These are phyloP conservation scores for Philereme vetulata DNA, from an alignment of 2,888 invertebrate species.

Conservation along the genomic window DNA sequence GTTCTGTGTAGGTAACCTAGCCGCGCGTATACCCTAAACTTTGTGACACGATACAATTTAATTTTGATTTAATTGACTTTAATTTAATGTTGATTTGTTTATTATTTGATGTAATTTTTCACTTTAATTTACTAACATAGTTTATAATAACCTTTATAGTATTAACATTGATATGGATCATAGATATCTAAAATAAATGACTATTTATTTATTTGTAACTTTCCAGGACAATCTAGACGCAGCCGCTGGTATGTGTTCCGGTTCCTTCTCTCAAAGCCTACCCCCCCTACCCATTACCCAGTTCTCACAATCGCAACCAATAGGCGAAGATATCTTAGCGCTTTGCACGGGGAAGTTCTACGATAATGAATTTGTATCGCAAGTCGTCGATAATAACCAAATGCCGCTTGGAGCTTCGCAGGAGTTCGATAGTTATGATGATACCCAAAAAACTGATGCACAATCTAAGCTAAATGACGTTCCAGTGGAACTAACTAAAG, in stretches of 20 bases:
- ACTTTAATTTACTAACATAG: no score
- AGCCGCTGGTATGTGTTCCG: constrained; percentile 83
- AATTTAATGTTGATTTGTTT: no score
- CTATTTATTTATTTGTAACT: no score
- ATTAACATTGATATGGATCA: no score
- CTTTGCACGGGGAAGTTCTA: constrained; percentile 85
- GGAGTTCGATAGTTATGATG: constrained; percentile 36
- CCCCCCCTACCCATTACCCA: constrained; percentile 56
- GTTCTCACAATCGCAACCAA: constrained; percentile 58
- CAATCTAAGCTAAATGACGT: constrained; percentile 19
- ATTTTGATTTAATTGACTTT: no score
- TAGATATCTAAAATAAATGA: no score
- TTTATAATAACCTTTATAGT: no score
- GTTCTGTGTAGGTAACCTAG: no score
- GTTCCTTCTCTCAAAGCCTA: constrained; percentile 68
- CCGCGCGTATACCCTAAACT: no score
- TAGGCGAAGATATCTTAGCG: constrained; percentile 78
- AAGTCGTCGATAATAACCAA: constrained; percentile 33
- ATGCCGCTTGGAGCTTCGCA: constrained; percentile 37
- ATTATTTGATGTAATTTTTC: no score
- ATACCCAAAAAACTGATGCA: constrained; percentile 15
- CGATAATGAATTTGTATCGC: constrained; percentile 68
- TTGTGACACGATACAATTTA: no score
- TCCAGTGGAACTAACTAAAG: constrained; percentile 7
- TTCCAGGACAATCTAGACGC: constrained; percentile 73